Percentiles rank a stretch among this genome's conserved stretches.
Evolutionary conservation across 1,140 invertebrate species (phyloP).

Genomic region (Lineus longissimus): DNA sequence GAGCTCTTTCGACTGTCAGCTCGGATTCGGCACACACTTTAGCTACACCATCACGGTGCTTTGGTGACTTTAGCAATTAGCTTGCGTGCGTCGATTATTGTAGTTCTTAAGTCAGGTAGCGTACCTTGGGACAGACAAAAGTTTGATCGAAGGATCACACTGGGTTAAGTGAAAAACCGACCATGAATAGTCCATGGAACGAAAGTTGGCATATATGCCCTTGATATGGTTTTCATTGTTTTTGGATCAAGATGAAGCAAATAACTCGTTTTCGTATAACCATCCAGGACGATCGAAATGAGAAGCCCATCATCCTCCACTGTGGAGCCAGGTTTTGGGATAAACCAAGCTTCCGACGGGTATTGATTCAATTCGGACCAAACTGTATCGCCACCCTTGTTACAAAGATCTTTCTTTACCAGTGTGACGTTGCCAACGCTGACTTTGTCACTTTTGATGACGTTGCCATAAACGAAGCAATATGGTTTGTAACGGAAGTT

Average conservation of each 20-base stretch:
- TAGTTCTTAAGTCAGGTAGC: no score
- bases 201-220: constrained; percentile 29
- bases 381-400: constrained; percentile 20
- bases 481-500: constrained; percentile 29
- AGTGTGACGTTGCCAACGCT: constrained; percentile 30
- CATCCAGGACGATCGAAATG: constrained; percentile 37
- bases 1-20: no score
- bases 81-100: no score
- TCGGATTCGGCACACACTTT: no score
- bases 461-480: constrained; percentile 42
- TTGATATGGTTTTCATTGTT: constrained; percentile 27
- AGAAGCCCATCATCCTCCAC: constrained; percentile 42
- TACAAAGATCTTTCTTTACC: constrained; percentile 45
- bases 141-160: no score
- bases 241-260: constrained; percentile 36
- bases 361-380: constrained; percentile 32
- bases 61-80: no score
- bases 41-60: no score
- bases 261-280: constrained; percentile 23
- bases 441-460: constrained; percentile 33
- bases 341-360: constrained; percentile 40
- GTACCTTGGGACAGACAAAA: no score
- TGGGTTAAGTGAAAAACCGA: constrained; percentile 26
- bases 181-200: constrained; percentile 44
- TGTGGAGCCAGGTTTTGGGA: constrained; percentile 22